Conservation (phyloP, 2,113 vertebrate species). For the Donacobius atricapilla region DNA sequence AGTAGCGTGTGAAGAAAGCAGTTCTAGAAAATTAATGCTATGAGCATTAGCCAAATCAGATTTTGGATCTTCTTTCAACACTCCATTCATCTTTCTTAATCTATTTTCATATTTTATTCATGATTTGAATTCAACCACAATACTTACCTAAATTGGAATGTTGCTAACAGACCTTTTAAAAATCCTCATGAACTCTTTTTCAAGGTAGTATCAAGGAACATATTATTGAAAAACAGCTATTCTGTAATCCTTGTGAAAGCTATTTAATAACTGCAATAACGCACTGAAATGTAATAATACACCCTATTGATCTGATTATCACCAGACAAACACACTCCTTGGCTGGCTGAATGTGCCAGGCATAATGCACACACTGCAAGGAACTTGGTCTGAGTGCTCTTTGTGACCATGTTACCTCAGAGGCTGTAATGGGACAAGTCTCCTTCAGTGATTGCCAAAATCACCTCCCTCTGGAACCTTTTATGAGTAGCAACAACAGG, state of each 20-base stretch:
- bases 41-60: slow-evolving; percentile 43
- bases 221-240: slow-evolving; percentile 28
- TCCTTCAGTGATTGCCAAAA: background rate
- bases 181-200: slow-evolving; percentile 15
- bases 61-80: slow-evolving; percentile 44
- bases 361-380: background rate
- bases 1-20: background rate
- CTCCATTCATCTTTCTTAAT: slow-evolving; percentile 55
- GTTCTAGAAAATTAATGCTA: slow-evolving; percentile 35
- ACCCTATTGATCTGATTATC: slow-evolving; percentile 41
- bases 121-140: slow-evolving; percentile 45
- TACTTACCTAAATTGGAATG: slow-evolving; percentile 28
- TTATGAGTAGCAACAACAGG: background rate
- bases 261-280: slow-evolving; percentile 47
- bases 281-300: slow-evolving; percentile 21
- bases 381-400: background rate
- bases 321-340: slow-evolving; percentile 24
- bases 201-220: background rate
- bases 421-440: background rate
- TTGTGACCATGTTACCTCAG: background rate
- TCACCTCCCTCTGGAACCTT: background rate
- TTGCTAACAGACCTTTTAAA: slow-evolving; percentile 52
- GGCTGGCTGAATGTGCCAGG: background rate
- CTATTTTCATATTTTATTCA: slow-evolving; percentile 65
- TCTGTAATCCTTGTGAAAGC: slow-evolving; percentile 15